Evolutionary conservation across 2,797 vertebrate genomes (phyloP).

Genomic region (Dicrostonyx torquatus): DNA sequence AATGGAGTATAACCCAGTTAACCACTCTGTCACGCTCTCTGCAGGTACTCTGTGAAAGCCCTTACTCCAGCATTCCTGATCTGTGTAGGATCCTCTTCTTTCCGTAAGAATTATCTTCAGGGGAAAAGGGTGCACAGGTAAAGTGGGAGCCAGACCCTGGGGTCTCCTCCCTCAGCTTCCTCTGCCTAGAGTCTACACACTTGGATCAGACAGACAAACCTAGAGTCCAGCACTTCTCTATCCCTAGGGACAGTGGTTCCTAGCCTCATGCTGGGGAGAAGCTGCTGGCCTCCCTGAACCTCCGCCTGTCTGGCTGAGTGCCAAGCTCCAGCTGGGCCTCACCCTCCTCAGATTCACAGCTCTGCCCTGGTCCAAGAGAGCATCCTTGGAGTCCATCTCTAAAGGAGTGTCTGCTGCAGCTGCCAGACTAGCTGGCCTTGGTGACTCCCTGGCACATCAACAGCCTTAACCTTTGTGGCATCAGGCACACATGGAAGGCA

Average conservation of each 20-base stretch:
- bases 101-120: constrained; percentile 89
- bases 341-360: background rate
- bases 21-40: constrained; percentile 63
- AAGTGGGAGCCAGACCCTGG: constrained; percentile 66
- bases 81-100: constrained; percentile 89
- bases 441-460: background rate
- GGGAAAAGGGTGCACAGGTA: constrained; percentile 87
- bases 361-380: background rate
- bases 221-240: background rate
- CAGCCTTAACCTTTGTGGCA: background rate
- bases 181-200: background rate
- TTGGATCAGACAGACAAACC: background rate
- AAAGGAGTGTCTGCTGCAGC: background rate
- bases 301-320: background rate
- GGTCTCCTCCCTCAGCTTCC: background rate
- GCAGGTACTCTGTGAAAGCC: constrained; percentile 92
- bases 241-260: background rate
- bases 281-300: background rate
- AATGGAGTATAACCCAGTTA: background rate
- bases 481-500: background rate
- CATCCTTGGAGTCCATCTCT: constrained; percentile 2
- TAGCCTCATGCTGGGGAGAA: background rate
- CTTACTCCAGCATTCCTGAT: constrained; percentile 92
- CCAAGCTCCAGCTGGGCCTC: background rate
- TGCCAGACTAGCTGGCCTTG: background rate